Conservation (phyloP, 2,113 vertebrate genomes). For the Aptenodytes patagonicus region DNA sequence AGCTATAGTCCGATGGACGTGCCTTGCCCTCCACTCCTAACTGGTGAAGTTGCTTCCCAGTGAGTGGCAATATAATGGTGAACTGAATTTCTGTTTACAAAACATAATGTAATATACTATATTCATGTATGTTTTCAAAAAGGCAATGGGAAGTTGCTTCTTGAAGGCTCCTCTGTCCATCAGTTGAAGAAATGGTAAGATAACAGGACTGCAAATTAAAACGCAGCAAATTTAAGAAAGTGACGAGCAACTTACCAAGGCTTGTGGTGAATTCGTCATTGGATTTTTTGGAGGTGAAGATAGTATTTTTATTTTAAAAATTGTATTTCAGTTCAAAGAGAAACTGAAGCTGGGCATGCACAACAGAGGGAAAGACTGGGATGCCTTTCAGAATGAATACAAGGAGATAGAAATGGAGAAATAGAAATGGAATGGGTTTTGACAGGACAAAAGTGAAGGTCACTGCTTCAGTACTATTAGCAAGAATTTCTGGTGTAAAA, state of each 20-base stretch:
- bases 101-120: neutral
- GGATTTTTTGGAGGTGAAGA: neutral
- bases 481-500: neutral
- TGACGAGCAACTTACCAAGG: neutral
- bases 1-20: fast-evolving
- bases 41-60: neutral
- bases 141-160: neutral
- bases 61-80: neutral
- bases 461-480: neutral
- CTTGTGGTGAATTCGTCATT: neutral
- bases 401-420: neutral
- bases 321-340: neutral
- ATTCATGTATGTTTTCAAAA: neutral
- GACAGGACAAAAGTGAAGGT: neutral
- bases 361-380: neutral
- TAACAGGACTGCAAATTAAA: neutral
- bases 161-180: neutral
- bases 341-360: neutral
- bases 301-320: neutral
- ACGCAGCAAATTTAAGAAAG: neutral
- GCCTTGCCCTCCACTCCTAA: neutral
- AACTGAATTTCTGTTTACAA: neutral
- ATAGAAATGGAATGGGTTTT: neutral
- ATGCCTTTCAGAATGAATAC: neutral
- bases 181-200: neutral